Conservation (phyloP, 2,797 vertebrate species). For the Tarsius wallacei region DNA sequence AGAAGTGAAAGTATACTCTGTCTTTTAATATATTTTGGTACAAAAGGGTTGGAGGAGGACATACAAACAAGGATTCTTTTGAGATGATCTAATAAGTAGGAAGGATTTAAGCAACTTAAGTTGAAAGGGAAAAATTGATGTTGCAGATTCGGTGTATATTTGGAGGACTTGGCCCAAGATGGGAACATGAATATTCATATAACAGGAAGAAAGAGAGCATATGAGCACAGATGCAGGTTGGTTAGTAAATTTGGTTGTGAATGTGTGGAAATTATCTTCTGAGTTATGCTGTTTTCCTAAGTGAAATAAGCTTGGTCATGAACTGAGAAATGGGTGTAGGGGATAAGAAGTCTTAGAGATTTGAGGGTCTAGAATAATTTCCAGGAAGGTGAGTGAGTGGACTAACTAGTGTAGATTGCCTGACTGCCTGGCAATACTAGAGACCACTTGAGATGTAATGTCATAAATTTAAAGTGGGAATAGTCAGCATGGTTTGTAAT, state of each 20-base stretch:
- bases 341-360: not conserved
- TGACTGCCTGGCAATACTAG: not conserved
- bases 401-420: not conserved
- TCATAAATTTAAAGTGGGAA: not conserved
- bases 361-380: constrained; percentile 27
- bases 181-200: not conserved
- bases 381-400: not conserved
- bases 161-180: not conserved
- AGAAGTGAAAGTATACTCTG: not conserved
- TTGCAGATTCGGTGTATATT: not conserved
- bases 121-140: not conserved
- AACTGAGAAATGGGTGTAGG: not conserved
- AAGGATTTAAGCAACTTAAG: not conserved
- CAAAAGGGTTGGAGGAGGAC: not conserved
- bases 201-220: not conserved
- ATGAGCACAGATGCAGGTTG: not conserved
- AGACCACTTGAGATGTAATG: not conserved
- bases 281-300: not conserved
- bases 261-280: not conserved
- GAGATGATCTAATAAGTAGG: not conserved
- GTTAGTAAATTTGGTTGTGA: not conserved
- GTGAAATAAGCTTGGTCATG: not conserved
- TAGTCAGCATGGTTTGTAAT: not conserved
- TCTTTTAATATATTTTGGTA: not conserved
- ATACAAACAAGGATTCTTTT: not conserved